Evolutionary conservation across 2,888 invertebrate genomes (phyloP), one percentile per base, ranked within the genome.

Genomic region (Megamerina dolium): DNA sequence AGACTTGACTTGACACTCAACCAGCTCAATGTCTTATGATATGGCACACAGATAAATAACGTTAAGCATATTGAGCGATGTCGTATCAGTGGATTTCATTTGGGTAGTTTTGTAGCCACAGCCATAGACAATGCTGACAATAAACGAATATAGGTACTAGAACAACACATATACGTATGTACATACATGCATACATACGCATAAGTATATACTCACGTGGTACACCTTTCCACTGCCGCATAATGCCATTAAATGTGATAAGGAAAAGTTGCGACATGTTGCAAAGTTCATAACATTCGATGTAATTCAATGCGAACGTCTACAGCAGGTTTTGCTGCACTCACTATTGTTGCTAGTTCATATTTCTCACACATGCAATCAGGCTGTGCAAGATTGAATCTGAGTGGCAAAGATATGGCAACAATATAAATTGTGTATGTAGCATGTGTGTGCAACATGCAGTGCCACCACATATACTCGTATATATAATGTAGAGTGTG

Each of bases 271-370:
- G 57, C 42, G 56, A 60, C 60, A 57, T 59, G 58, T 55, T 56
- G 55, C 54, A 56, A 56, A 58, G 58, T 63, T 60, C 63, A 56
- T 59, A 62, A 55, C 56, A 53, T 45, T 49, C 41, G 58, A 56
- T 54, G 58, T 59, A 60, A 60, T 62, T 61, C 61, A 55, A 16
- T 12, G 31, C 13, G 14, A 16, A 10, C 13, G 10, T 10, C 27
- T n/a, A 3, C 13, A 13, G 12, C 13, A 27, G 12, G 10, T 13
- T 27, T 27, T 13, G 27, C 27, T 27, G 27, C 27, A n/a, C 27
- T n/a, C 13, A 27, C 27, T 27, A n/a, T n/a, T n/a, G n/a, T n/a
- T n/a, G n/a, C n/a, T n/a, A n/a, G n/a, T n/a, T n/a, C n/a, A n/a
- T n/a, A n/a, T n/a, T n/a, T n/a, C n/a, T n/a, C n/a, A n/a, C n/a